phyloP scores from a whole-genome alignment of 2,113 vertebrate genomes.

The Pygoscelis adeliae region DNA sequence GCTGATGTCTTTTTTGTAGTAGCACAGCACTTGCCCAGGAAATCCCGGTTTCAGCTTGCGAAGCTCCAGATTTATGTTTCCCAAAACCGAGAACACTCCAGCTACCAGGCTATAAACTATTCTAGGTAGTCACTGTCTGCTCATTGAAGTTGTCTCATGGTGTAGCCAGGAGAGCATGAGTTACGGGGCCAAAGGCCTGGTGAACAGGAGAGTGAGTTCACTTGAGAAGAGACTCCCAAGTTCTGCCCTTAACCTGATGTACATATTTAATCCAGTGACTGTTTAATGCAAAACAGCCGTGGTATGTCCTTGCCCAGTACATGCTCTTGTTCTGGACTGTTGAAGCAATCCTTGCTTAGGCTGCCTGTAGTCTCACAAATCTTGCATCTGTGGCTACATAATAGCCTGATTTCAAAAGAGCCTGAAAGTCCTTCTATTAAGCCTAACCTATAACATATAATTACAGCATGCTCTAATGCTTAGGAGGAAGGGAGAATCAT shows the following conservation, averaged over 20 bases:
- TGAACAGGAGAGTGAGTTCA: background rate
- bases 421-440: background rate
- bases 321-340: background rate
- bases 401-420: background rate
- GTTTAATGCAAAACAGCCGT: background rate
- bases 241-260: background rate
- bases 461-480: background rate
- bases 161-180: background rate
- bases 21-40: background rate
- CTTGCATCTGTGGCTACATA: background rate
- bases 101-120: background rate
- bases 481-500: background rate
- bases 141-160: background rate
- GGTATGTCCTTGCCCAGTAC: background rate
- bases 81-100: background rate
- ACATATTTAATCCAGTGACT: background rate
- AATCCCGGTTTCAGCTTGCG: background rate
- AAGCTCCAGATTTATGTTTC: background rate
- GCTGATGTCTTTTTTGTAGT: background rate
- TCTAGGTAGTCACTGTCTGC: background rate
- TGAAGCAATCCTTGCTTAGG: background rate
- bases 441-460: background rate
- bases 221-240: background rate
- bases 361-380: background rate
- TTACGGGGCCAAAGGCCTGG: background rate